Evolutionary conservation across 64 coral and sea anemone genomes (phyloP), one percentile per base, ranked within the genome.

Genomic region (Montipora cactus): DNA sequence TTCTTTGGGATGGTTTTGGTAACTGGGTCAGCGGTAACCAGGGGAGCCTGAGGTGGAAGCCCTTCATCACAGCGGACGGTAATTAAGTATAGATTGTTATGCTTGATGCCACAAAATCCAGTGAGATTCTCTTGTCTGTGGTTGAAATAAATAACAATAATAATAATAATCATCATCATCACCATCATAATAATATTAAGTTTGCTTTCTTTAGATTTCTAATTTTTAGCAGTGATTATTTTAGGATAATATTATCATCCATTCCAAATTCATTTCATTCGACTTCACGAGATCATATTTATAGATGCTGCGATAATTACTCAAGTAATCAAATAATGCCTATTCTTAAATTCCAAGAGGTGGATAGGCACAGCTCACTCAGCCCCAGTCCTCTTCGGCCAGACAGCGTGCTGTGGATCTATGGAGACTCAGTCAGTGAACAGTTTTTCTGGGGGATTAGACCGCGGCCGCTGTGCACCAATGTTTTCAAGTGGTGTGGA

Each of bases 381-480:
- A 74, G 79, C 20, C 76, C 83, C 51, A 90, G 89, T 55, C 93
- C 64, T 25, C 69, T 76, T 8, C 93, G 93, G 79, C 84, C 79
- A 8, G 87, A 92, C 61, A 97, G 96, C 15, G 87, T 97, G 22
- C 15, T 97, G 25, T 97, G 96, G 96, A 94, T 97, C 3, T 97
- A 97, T 37, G 96, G 96, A 13, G 96, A 97, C 74, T 97, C 96
- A 4, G 89, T 97, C 47, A 91, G 91, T 52, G 84, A 94, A 22
- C 96, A 97, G 96, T 97, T 97, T 75, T 97, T 94, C 84, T 91
- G 84, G 59, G 96, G 96, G 50, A 87, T 97, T 76, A 89, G 87
- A 18, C 89, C 74, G 25, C 83, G 94, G 1, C 84, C 96, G 10
- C 78, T 97, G 8, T 97, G 96, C 70, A 87, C 22, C 14, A 81